phyloP scores from a whole-genome alignment of 2,797 vertebrate genomes.

The Catharus ustulatus region DNA sequence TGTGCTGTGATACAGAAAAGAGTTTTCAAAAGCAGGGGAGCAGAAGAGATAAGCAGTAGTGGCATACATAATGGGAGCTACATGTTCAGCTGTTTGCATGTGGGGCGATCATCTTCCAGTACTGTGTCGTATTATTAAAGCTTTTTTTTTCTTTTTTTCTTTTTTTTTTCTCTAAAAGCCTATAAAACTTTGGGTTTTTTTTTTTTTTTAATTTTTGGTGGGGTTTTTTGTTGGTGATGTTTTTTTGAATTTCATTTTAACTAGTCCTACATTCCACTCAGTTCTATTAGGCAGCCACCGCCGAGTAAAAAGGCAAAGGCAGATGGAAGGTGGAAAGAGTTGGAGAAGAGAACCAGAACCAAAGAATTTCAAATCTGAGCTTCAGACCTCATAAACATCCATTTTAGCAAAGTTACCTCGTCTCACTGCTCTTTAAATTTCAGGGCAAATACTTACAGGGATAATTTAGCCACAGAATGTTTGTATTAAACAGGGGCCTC shows the following conservation, averaged over 20 bases:
- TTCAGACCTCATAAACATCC: background rate
- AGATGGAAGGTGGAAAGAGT: background rate
- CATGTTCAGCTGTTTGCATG: background rate
- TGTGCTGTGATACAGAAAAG: background rate
- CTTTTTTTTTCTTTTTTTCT: background rate
- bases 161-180: background rate
- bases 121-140: background rate
- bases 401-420: background rate
- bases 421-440: background rate
- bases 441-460: background rate
- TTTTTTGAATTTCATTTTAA: background rate
- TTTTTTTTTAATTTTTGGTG: background rate
- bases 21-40: slow-evolving; percentile 7
- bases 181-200: background rate
- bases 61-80: background rate
- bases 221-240: background rate
- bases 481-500: slow-evolving; percentile 43
- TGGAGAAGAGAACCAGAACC: background rate
- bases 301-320: background rate
- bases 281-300: background rate
- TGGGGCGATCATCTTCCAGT: background rate
- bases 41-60: background rate
- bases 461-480: slow-evolving; percentile 46
- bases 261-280: background rate
- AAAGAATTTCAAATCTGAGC: background rate